A percentile compares a stretch with the other conserved stretches of the same genome.
These are phyloP conservation scores for Calidris pygmaea DNA, from an alignment of 2,113 vertebrate species.

Conservation along the genomic window DNA sequence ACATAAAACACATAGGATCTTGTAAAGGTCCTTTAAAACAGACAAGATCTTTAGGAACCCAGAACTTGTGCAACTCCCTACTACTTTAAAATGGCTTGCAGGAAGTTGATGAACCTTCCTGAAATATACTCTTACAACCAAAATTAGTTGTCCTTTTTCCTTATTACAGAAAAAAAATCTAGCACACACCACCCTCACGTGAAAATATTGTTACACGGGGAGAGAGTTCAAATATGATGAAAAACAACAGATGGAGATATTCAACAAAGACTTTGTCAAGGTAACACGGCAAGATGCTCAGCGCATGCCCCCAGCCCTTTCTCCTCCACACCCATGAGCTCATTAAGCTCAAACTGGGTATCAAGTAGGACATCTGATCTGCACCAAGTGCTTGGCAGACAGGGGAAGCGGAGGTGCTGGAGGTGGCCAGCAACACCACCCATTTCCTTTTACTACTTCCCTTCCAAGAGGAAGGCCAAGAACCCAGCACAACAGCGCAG, in stretches of 20 bases:
- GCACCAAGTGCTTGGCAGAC: rapidly evolving
- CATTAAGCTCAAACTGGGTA: rapidly evolving
- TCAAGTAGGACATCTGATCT: rapidly evolving
- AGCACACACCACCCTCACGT: rapidly evolving
- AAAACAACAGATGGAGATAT: neutral
- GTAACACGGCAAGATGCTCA: rapidly evolving
- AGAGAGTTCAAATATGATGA: neutral
- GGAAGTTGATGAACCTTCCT: neutral
- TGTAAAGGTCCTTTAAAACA: too few relatives aligned
- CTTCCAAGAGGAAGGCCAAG: rapidly evolving
- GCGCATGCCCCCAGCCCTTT: rapidly evolving
- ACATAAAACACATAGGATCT: too few relatives aligned
- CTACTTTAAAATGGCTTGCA: too few relatives aligned
- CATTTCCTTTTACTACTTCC: rapidly evolving
- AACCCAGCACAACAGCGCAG: rapidly evolving
- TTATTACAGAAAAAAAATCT: rapidly evolving
- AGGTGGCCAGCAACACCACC: rapidly evolving
- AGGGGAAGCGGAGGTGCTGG: neutral
- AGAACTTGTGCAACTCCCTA: too few relatives aligned
- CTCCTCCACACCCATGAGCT: rapidly evolving
- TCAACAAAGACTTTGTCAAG: too few relatives aligned
- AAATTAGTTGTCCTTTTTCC: rapidly evolving
- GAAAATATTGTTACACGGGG: rapidly evolving
- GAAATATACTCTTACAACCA: rapidly evolving
- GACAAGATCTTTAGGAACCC: rapidly evolving